phyloP scores from a whole-genome alignment of 1,140 invertebrate species.

The Onthophagus taurus region DNA sequence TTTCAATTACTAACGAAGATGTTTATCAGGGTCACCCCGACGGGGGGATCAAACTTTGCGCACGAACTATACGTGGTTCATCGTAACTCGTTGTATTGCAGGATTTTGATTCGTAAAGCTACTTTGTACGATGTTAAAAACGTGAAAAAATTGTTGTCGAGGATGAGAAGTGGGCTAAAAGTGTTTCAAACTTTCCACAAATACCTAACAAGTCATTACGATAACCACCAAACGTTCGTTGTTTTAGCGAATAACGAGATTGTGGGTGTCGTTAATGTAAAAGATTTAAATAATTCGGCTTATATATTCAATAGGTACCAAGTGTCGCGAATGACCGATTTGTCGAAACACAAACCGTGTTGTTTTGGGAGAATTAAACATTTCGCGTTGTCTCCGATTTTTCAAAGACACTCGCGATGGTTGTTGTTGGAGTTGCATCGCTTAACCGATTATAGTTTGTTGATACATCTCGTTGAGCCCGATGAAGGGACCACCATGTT shows the following conservation, averaged over 20 bases:
- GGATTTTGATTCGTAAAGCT: conserved; percentile 12
- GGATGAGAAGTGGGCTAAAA: too few species aligned
- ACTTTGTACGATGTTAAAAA: neutral
- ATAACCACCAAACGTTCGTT: too few species aligned
- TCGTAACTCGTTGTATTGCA: conserved; percentile 38
- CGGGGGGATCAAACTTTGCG: conserved; percentile 42
- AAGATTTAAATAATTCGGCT: conserved; percentile 22
- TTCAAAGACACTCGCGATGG: conserved; percentile 20
- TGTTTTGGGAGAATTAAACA: conserved; percentile 23
- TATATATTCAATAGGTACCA: conserved; percentile 25
- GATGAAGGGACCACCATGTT: too few species aligned
- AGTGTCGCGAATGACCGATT: conserved; percentile 16
- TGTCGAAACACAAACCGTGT: conserved; percentile 16
- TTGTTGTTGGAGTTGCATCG: conserved; percentile 43
- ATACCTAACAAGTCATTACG: neutral
- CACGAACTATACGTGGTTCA: conserved; percentile 56
- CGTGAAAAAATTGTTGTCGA: neutral
- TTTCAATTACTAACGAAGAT: conserved; percentile 40
- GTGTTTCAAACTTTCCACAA: too few species aligned
- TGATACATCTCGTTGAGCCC: too few species aligned
- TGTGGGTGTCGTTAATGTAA: conserved; percentile 17
- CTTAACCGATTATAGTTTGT: conserved; percentile 36
- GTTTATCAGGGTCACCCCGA: conserved; percentile 41
- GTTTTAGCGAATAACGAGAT: conserved; percentile 1
- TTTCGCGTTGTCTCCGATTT: conserved; percentile 26